These are phyloP conservation scores for Neolamprologus toae DNA, from an alignment of 2,113 vertebrate species.

Conservation along the genomic window DNA sequence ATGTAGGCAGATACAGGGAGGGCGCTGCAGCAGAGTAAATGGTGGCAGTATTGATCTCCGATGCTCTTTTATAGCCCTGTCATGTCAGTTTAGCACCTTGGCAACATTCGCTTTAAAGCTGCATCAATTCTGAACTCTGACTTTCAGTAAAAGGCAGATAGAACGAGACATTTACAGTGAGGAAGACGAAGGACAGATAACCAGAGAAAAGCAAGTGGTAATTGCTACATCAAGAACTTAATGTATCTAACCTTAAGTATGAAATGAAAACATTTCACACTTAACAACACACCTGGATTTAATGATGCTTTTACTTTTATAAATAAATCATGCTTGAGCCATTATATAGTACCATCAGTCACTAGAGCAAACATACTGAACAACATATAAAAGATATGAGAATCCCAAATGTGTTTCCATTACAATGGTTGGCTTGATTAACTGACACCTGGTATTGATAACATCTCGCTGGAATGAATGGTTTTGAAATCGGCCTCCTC, in stretches of 20 bases:
- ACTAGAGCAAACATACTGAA: background rate
- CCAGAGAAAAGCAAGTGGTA: background rate
- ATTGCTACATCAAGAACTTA: background rate
- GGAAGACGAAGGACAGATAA: background rate
- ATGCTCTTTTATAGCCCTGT: slow-evolving; percentile 52
- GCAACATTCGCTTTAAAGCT: slow-evolving; percentile 42
- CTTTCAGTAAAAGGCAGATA: slow-evolving; percentile 5
- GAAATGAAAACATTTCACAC: background rate
- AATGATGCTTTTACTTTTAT: background rate
- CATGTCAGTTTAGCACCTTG: slow-evolving; percentile 65
- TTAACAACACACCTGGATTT: background rate
- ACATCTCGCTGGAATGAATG: background rate
- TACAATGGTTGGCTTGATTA: background rate
- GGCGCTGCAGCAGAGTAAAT: slow-evolving; percentile 26
- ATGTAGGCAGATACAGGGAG: background rate
- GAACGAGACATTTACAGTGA: background rate
- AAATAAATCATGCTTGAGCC: background rate
- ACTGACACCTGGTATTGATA: background rate
- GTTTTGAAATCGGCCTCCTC: background rate
- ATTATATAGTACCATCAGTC: background rate
- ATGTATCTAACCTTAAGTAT: background rate
- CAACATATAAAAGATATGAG: background rate
- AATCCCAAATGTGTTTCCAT: background rate
- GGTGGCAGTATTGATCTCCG: slow-evolving; percentile 55
- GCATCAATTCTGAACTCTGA: slow-evolving; percentile 54